phyloP scores from a whole-genome alignment of 2,797 vertebrate species.

The Meriones psammophilus region DNA sequence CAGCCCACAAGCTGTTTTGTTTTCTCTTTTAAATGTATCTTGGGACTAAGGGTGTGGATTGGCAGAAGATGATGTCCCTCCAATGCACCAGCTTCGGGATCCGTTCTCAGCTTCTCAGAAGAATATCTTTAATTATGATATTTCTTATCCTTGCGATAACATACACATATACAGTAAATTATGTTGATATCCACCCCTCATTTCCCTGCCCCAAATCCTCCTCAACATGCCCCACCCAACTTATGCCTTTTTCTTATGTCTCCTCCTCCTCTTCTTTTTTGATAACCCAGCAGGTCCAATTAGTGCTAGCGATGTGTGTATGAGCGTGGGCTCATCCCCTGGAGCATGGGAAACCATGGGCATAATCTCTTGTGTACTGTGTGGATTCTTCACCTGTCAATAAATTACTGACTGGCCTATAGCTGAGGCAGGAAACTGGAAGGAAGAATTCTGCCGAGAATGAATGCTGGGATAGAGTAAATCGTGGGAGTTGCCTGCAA shows the following conservation, averaged over 20 bases:
- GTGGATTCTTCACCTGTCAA: no score
- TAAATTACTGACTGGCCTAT: no score
- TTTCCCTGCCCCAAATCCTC: background rate
- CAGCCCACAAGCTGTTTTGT: background rate
- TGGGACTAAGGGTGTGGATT: background rate
- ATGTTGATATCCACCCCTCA: background rate
- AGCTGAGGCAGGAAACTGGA: no score
- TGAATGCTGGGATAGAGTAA: no score
- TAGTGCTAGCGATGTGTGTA: background rate
- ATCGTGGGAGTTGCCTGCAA: no score
- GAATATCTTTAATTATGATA: background rate
- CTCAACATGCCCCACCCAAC: background rate
- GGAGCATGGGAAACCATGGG: background rate
- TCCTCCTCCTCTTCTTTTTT: background rate
- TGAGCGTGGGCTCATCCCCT: background rate
- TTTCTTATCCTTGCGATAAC: background rate
- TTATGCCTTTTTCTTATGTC: background rate
- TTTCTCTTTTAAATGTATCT: background rate
- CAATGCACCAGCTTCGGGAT: background rate
- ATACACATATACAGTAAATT: background rate
- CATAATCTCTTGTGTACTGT: no score
- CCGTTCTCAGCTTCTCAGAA: background rate
- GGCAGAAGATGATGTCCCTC: background rate
- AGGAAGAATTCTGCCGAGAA: no score
- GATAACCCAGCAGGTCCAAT: background rate